Percentiles rank a stretch among this genome's conserved stretches.
Evolutionary conservation across 2,113 vertebrate species (phyloP).

Genomic region (Thermophis baileyi): DNA sequence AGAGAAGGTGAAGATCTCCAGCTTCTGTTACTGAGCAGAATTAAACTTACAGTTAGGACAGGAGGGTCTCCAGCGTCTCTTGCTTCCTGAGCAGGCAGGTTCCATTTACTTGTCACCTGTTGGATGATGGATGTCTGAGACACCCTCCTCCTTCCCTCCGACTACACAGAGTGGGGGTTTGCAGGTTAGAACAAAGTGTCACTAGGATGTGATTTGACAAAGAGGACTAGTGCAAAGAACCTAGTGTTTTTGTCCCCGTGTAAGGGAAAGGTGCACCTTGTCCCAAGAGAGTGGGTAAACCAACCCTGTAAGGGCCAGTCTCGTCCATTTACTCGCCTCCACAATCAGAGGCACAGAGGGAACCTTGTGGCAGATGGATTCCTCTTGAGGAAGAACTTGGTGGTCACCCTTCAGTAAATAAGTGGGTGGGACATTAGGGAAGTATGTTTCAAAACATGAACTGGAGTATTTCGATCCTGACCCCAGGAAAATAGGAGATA

Average conservation of each 20-base stretch:
- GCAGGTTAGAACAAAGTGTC: not conserved
- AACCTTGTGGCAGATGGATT: not conserved
- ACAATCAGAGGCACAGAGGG: not conserved
- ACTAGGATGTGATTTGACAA: not conserved
- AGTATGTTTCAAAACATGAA: not conserved
- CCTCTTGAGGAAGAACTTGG: not conserved
- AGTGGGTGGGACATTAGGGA: not conserved
- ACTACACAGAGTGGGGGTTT: not conserved
- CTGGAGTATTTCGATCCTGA: not conserved
- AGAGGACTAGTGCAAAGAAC: not conserved
- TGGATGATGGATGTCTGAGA: not conserved
- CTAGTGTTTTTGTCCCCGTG: not conserved
- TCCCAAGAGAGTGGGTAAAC: not conserved
- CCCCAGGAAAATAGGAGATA: not conserved
- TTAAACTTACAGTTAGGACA: not conserved
- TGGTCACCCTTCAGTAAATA: not conserved
- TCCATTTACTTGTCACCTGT: not conserved
- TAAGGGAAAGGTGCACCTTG: not conserved
- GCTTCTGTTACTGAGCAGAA: not conserved
- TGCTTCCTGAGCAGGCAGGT: not conserved
- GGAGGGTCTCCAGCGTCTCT: not conserved
- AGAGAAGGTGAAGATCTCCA: not conserved
- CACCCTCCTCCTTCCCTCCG: not conserved
- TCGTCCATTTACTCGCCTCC: not conserved
- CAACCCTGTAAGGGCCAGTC: not conserved